Percentiles rank a stretch among this genome's conserved stretches.
Conservation (phyloP, 1,140 invertebrate species). For the Phortica variegata region DNA sequence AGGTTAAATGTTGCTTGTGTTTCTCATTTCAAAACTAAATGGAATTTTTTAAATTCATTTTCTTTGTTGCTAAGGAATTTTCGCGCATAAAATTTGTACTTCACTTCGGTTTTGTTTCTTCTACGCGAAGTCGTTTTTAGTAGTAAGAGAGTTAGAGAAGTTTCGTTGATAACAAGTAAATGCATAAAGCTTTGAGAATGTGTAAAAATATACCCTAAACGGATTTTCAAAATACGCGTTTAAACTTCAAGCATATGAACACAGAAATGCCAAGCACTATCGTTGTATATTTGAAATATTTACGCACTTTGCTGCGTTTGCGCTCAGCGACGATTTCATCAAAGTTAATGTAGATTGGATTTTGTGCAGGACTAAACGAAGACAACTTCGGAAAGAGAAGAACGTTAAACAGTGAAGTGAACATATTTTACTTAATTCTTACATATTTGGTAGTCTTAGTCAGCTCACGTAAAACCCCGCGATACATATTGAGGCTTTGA, state of each 20-base stretch:
- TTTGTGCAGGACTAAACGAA: conserved; percentile 42
- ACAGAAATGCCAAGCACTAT: conserved; percentile 45
- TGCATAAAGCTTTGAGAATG: neutral
- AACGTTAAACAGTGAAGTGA: neutral
- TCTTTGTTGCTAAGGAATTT: no score
- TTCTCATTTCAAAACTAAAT: neutral
- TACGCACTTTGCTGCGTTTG: conserved; percentile 39
- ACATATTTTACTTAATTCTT: no score
- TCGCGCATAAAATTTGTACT: conserved; percentile 7
- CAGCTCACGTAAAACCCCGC: conserved; percentile 26
- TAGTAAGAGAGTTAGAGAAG: no score
- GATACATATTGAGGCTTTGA: conserved; percentile 28
- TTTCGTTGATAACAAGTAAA: neutral
- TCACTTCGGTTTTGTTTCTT: no score
- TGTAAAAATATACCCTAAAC: no score
- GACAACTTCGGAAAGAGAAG: conserved; percentile 24
- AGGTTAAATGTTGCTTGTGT: neutral
- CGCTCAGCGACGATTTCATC: conserved; percentile 43
- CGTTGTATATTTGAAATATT: conserved; percentile 46
- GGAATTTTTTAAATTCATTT: conserved; percentile 3
- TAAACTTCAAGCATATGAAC: conserved; percentile 45
- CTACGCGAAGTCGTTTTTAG: no score
- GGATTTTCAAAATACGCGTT: conserved; percentile 34
- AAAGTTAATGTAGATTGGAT: conserved; percentile 43
- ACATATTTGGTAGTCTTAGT: conserved; percentile 47